Base-by-base conservation (phyloP, 2,888 invertebrate genomes). In the Harpalus rufipes region DNA sequence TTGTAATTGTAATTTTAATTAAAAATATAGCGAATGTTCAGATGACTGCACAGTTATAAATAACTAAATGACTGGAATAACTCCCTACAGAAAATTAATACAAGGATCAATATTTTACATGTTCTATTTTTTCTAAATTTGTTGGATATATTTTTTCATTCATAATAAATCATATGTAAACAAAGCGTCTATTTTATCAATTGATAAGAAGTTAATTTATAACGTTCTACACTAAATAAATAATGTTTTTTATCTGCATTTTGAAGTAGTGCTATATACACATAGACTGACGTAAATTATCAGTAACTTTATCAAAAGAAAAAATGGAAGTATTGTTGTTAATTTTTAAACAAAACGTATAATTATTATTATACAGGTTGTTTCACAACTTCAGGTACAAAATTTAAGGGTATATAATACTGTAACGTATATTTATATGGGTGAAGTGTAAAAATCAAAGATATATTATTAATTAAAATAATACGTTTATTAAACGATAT, bases 161-260 rank as follows among this genome's bases (percentile, higher is more conserved):
- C 44, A 74, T 16, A 44, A 44, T 41, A 10, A 59, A 14, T 59
- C 32, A 56, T 32, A 21, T 10, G 61, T 61, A 79, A 79, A 79
- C 61, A 79, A 59, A 59, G 41, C 0, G n/a, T 78, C n/a, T 12
- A 51, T 72, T 61, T 79, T 79, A 79, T 79, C 79, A 14, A 32
- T 39, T 59, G 79, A 79, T 79, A 79, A 79, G 21, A 79, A 12
- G 79, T 14, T 79, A 61, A 79, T 79, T 32, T 79, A 79, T 25
- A 59, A 51, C 32, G 25, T 61, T 74, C 25, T 79, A 58, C 61
- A 61, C n/a, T n/a, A 61, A 79, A 79, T 79, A 79, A 79, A 79
- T 79, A 79, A 79, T 39, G 7, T 59, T 10, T 39, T 39, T n/a
- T 79, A 79, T 79, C 79, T 18, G 58, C 56, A 58, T 59, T 39